Conservation (phyloP, 2,888 invertebrate species). For the Melanophora roralis region DNA sequence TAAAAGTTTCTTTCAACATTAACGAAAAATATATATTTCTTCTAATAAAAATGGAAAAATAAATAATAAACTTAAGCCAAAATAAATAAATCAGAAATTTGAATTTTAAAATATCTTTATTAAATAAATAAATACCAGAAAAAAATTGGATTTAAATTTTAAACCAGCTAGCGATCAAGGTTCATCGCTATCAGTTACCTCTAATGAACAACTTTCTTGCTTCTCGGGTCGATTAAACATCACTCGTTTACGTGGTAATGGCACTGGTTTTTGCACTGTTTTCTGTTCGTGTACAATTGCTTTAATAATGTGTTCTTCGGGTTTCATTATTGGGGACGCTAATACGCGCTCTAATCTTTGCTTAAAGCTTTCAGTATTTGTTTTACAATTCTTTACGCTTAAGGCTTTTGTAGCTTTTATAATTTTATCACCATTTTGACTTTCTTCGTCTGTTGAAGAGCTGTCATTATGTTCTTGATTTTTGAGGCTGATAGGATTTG, state of each 20-base stretch:
- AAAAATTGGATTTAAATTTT: neutral
- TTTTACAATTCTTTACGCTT: conserved; percentile 36
- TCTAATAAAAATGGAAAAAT: too few relatives aligned
- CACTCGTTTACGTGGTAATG: conserved; percentile 74
- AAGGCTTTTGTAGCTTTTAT: conserved; percentile 12
- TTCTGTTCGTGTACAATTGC: conserved; percentile 10
- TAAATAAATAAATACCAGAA: too few relatives aligned
- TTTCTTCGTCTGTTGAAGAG: conserved; percentile 34
- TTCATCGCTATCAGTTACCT: conserved; percentile 48
- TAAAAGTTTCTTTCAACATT: too few relatives aligned
- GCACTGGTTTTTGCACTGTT: conserved; percentile 67
- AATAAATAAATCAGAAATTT: too few relatives aligned
- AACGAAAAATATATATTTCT: too few relatives aligned
- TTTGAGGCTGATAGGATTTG: conserved; percentile 61
- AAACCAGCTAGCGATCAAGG: neutral
- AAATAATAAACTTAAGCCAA: too few relatives aligned
- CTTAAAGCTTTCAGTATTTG: conserved; percentile 66
- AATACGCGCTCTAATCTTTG: conserved; percentile 69
- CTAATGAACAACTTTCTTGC: conserved; percentile 46
- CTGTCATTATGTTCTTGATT: neutral
- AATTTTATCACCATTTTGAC: neutral
- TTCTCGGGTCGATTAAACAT: conserved; percentile 68
- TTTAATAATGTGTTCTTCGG: conserved; percentile 22
- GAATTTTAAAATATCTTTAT: too few relatives aligned
- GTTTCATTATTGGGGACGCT: conserved; percentile 66